phyloP scores from a whole-genome alignment of 1,140 invertebrate species.

The Epicauta chinensis region DNA sequence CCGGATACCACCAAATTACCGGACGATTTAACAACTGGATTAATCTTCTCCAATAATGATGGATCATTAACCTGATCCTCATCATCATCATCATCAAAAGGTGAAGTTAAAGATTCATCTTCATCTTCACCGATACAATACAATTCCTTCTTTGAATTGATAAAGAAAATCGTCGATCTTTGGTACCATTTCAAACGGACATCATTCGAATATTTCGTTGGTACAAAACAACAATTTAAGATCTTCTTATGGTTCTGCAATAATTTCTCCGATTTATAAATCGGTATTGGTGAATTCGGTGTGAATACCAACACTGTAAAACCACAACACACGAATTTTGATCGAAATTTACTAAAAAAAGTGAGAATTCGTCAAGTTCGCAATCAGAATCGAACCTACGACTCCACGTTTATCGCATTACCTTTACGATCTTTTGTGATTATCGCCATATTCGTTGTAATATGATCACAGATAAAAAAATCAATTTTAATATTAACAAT shows the following conservation, averaged over 20 bases:
- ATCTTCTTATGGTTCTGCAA: slow-evolving; percentile 42
- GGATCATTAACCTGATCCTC: slow-evolving; percentile 1
- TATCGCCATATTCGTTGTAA: slow-evolving; percentile 57
- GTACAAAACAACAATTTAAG: slow-evolving; percentile 49
- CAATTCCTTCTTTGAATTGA: slow-evolving; percentile 47
- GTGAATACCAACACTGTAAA: slow-evolving; percentile 55
- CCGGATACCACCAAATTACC: too few species aligned
- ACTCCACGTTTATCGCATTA: slow-evolving; percentile 42
- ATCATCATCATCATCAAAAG: slow-evolving; percentile 5
- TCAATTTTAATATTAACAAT: slow-evolving; percentile 50
- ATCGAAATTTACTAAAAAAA: slow-evolving; percentile 13
- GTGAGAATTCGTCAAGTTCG: slow-evolving; percentile 1
- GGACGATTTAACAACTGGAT: slow-evolving; percentile 18
- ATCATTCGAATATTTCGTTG: slow-evolving; percentile 45
- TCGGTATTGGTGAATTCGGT: slow-evolving; percentile 47
- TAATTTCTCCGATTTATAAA: slow-evolving; percentile 47
- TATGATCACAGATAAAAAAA: slow-evolving; percentile 52
- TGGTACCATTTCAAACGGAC: slow-evolving; percentile 49
- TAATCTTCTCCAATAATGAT: slow-evolving; percentile 27
- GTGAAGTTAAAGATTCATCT: slow-evolving; percentile 15
- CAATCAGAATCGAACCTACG: too few species aligned
- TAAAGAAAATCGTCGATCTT: slow-evolving; percentile 52
- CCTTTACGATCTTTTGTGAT: slow-evolving; percentile 56
- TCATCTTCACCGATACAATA: slow-evolving; percentile 28
- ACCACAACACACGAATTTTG: too few species aligned